Conservation (phyloP, 35 echinoderm and acorn worm genomes). For the Lytechinus variegatus region DNA sequence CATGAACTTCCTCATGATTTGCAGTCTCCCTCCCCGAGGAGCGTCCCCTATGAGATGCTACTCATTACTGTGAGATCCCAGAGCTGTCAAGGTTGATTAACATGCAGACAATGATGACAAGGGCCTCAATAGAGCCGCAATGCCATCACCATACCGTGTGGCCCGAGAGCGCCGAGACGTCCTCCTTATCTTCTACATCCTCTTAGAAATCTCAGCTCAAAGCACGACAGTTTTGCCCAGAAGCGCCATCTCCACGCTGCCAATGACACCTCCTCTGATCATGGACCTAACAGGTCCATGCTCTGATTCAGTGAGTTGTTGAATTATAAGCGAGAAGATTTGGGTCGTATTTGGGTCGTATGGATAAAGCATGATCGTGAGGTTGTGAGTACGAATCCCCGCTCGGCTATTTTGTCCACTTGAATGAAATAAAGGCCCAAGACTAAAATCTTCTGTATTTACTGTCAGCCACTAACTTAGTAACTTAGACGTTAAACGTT, state of each 20-base stretch:
- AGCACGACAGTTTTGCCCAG: background rate
- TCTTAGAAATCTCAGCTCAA: background rate
- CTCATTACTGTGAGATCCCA: conserved; percentile 27
- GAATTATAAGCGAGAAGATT: too few relatives aligned
- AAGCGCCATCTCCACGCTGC: background rate
- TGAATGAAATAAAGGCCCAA: too few relatives aligned
- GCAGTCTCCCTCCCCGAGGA: background rate
- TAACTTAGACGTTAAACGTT: too few relatives aligned
- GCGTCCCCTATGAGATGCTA: background rate
- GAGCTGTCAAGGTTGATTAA: conserved; percentile 18
- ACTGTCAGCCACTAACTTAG: too few relatives aligned
- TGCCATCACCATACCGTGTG: background rate
- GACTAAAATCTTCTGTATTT: too few relatives aligned
- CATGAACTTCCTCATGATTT: conserved; percentile 14
- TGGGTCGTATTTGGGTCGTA: too few relatives aligned
- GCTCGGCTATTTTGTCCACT: too few relatives aligned
- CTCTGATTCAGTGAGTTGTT: background rate
- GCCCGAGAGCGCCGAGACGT: background rate
- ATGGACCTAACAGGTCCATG: too few relatives aligned
- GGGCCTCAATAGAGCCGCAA: background rate
- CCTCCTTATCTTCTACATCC: background rate
- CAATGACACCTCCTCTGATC: background rate
- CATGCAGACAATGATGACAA: conserved; percentile 7
- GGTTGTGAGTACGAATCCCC: too few relatives aligned
- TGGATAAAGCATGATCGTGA: too few relatives aligned